Base-by-base conservation (phyloP, 1,140 invertebrate genomes). In the Manduca sexta region DNA sequence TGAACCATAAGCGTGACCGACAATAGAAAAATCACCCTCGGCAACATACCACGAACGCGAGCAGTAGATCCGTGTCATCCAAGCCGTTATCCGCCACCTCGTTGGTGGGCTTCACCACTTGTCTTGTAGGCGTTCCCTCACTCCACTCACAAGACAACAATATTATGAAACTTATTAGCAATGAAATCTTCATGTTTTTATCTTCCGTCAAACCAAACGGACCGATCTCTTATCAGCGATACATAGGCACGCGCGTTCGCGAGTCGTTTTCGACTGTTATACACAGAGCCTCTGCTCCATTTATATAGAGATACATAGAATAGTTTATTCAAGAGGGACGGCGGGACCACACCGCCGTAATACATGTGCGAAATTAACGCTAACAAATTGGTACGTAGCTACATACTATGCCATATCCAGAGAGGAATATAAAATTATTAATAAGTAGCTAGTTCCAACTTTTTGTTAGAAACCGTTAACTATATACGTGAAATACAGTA, bases 221-320 rank as follows among this genome's bases (percentile, higher is more conserved):
- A 35, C 12, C 31, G 35, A 21, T 45, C 49, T 52, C 18, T 48
- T 60, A 59, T 64, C 56, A 56, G 53, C 66, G 60, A 63, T 68
- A 64, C 64, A 30, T 43, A 16, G 18, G 69, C 64, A 63, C 66
- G 63, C 76, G 69, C 76, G 74, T 45, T 65, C 69, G 67, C 75
- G 71, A 62, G 55, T 61, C 55, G 64, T 66, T 74, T 76, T 77
- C 75, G 74, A 84, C 77, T 84, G 71, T 64, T 62, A 64, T 56
- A 57, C 67, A 56, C 60, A 39, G 57, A 73, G 69, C 55, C 63
- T 72, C 56, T 56, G 63, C 62, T 69, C 64, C 63, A 69, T 74
- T 78, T 84, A 84, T 79, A 84, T 79, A 60, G 53, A 77, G 59
- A 69, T 71, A 67, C 56, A 64, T 52, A 59, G 60, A 64, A 66